These are phyloP conservation scores for Agelaius phoeniceus DNA, from an alignment of 2,113 vertebrate species.

Conservation along the genomic window DNA sequence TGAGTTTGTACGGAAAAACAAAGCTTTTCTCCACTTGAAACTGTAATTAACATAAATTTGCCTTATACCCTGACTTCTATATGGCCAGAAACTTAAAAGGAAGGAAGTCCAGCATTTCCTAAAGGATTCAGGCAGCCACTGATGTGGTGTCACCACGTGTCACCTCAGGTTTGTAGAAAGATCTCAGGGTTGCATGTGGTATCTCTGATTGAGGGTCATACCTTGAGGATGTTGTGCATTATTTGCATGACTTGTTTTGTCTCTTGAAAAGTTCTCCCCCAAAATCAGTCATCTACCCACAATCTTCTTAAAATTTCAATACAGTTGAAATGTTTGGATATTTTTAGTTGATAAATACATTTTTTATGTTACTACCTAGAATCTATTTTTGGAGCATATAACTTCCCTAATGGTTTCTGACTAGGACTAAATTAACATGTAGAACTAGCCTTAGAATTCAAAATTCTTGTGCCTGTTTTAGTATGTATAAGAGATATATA, in stretches of 20 bases:
- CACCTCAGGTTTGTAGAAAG: not conserved
- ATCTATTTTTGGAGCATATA: not conserved
- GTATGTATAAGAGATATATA: not conserved
- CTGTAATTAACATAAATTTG: not conserved
- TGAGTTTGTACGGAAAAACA: not conserved
- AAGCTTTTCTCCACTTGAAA: not conserved
- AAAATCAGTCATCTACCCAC: not conserved
- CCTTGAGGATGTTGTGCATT: not conserved
- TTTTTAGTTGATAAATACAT: not conserved
- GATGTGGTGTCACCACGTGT: not conserved
- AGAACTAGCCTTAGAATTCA: not conserved
- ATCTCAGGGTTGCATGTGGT: accelerated
- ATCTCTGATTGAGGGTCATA: accelerated
- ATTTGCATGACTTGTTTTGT: not conserved
- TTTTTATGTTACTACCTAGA: not conserved
- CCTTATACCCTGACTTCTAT: not conserved
- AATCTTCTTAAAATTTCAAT: not conserved
- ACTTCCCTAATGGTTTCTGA: not conserved
- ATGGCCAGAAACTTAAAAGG: not conserved
- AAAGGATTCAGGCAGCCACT: not conserved
- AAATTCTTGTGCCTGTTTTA: not conserved
- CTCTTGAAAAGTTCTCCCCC: not conserved
- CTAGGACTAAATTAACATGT: not conserved
- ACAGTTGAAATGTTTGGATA: not conserved
- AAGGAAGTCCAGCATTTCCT: not conserved